Evolutionary conservation across 2,888 invertebrate species (phyloP), one percentile per base, ranked within the genome.

Genomic region (Leucophora obtusa): DNA sequence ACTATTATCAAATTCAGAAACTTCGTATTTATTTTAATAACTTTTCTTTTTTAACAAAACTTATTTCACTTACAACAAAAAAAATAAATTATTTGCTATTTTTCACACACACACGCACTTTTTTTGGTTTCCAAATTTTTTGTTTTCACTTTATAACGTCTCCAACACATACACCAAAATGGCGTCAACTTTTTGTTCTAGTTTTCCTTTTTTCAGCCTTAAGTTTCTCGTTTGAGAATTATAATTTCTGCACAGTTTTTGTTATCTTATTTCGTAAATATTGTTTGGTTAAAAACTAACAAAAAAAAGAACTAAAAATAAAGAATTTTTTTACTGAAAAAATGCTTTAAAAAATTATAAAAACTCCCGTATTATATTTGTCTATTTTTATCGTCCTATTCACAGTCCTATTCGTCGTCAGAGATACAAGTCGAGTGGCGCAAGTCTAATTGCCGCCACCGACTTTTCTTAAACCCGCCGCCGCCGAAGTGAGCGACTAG

Each of bases 81-180:
- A 28, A 28, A 84, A 82, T 82, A 79, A 47, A 51, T 73, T 56
- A 51, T 73, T 43, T 56, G 35, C 47, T 72, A 38, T 58, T 73
- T 65, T 58, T 50, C 47, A 53, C 17, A 60, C 47, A 53, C 47
- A 73, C 76, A 77, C 80, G 78, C 79, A 74, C 69, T 69, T 66
- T 75, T 65, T 75, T 51, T 28, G 21, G 69, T 71, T 83, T 75
- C 47, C 28, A 58, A 53, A 6, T 74, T 63, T 24, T 60, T 66
- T 59, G 51, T 69, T 78, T 79, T 70, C n/a, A 47, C 53, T 80
- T 77, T 65, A 47, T 71, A 56, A 68, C 56, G 62, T 74, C 43
- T 74, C 74, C 69, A 72, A 66, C 72, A 79, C 72, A 82, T 62
- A 82, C 76, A 82, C 74, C 82, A 84, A 84, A 83, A 84, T 84